Evolutionary conservation across 2,888 invertebrate genomes (phyloP).

Genomic region (Andricus quercusramuli): DNA sequence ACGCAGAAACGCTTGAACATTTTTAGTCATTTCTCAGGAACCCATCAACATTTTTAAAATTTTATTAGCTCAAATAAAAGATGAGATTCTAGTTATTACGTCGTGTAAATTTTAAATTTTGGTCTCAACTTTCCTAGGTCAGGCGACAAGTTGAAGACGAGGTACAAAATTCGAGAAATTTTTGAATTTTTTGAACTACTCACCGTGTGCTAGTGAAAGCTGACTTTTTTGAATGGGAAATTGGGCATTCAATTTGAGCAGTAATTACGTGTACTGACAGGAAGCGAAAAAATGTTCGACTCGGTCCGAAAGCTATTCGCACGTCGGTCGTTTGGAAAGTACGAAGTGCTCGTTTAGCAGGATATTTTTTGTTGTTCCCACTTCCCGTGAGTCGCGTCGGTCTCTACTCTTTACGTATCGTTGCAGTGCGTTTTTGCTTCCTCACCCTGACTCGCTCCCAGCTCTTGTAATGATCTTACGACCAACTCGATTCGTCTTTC

Average conservation of each 20-base stretch:
- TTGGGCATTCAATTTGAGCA: conserved; percentile 1
- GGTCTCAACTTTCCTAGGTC: no score
- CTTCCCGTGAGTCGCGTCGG: conserved; percentile 61
- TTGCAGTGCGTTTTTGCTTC: conserved; percentile 67
- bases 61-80: no score
- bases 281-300: neutral
- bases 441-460: conserved; percentile 56
- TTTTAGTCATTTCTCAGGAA: no score
- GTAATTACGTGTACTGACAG: conserved; percentile 9
- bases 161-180: no score
- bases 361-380: conserved; percentile 42
- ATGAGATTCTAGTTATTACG: no score
- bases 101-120: no score
- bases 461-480: conserved; percentile 70
- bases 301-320: conserved; percentile 18
- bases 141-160: no score
- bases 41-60: no score
- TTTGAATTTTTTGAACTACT: no score
- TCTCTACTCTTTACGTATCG: conserved; percentile 60
- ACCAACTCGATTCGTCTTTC: conserved; percentile 70
- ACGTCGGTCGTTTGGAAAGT: conserved; percentile 36
- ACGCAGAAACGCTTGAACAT: no score
- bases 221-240: no score
- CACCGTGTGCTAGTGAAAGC: no score
- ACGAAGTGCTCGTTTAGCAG: conserved; percentile 38